Base-by-base conservation (phyloP, 1,140 invertebrate species). In the Aphelinus atriplicis region DNA sequence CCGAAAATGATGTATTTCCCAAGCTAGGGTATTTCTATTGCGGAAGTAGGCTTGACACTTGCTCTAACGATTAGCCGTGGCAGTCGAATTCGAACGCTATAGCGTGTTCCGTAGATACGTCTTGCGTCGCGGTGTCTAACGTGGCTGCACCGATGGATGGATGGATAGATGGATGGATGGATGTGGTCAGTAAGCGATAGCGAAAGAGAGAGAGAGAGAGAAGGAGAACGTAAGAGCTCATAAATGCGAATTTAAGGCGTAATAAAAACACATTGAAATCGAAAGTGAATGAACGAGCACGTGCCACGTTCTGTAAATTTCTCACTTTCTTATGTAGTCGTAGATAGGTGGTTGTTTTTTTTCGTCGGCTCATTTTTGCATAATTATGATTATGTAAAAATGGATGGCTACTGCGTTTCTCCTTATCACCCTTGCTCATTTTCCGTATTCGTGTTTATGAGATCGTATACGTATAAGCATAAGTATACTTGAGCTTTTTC, bases 221-320 rank as follows among this genome's bases (percentile, higher is more conserved):
- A 79, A 79, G 76, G 78, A 83, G 75, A 77, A 82, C 85, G 86
- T 88, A 88, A 88, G 86, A 88, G 87, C 86, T 88, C 86, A 88
- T 88, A 88, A 88, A 88, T 88, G 87, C 83, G 87, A 88, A 88
- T 88, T 88, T 88, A 88, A 88, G 87, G 84, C 85, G 86, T 83
- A 88, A 88, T 88, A 88, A 88, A 88, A 87, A 87, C 86, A 88
- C 86, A 84, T 85, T 88, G 85, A 88, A 88, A 88, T 88, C 82
- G 86, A 88, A 86, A 88, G 86, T 87, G 84, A 88, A 87, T 80
- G 83, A 84, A 81, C 79, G 81, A 84, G 80, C 83, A 82, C 83
- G 82, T 82, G 83, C 81, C 78, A n/a, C 5, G 45, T 43, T 10
- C 53, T 48, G n/a, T 63, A 70, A 68, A 75, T 75, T 75, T 75